Evolutionary conservation across 2,888 invertebrate species (phyloP).

Genomic region (Mythimna ferrago): DNA sequence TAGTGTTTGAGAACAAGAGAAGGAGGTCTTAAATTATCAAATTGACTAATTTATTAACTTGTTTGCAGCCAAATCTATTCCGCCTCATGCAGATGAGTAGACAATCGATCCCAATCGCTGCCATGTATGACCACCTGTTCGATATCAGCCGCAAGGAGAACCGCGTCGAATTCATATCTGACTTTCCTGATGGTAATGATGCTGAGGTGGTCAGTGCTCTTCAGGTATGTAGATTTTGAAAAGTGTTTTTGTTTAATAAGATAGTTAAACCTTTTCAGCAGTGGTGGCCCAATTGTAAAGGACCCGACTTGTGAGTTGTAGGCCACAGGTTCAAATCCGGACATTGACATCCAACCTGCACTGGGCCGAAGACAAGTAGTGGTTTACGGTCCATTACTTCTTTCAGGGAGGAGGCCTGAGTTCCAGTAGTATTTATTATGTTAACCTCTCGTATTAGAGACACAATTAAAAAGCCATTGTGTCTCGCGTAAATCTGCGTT

Average conservation of each 20-base stretch:
- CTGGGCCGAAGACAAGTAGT: no score
- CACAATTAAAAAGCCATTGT: no score
- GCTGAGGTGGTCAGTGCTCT: conserved; percentile 97
- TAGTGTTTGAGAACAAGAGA: background rate
- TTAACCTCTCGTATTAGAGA: no score
- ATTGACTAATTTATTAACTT: background rate
- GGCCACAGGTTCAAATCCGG: no score
- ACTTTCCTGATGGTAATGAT: conserved; percentile 96
- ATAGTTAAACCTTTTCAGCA: no score
- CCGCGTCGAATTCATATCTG: conserved; percentile 96
- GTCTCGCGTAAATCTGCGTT: no score
- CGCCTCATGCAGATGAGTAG: conserved; percentile 96
- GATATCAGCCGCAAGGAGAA: conserved; percentile 94
- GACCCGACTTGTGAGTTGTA: no score
- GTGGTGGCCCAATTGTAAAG: no score
- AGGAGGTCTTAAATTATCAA: background rate
- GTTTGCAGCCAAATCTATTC: conserved; percentile 95
- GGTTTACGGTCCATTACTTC: no score
- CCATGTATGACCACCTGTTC: conserved; percentile 96
- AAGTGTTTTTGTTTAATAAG: background rate
- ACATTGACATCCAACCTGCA: no score
- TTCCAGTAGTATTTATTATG: no score
- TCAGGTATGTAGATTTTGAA: conserved; percentile 87
- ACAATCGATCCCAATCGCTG: conserved; percentile 95
- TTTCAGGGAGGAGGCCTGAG: no score